Conservation (phyloP, 2,888 invertebrate genomes). For the Trisateles emortualis region DNA sequence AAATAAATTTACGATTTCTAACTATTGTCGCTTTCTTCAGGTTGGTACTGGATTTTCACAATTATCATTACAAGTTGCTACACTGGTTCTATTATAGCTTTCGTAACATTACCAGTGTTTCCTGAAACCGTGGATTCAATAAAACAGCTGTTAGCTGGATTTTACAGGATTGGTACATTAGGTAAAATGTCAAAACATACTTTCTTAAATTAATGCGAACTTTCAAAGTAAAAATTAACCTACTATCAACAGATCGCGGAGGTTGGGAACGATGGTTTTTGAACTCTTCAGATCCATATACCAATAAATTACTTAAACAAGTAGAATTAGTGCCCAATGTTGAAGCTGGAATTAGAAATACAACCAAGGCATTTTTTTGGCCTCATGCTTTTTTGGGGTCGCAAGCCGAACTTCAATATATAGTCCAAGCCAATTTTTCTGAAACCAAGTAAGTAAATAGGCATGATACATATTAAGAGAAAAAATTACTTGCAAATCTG, state of each 20-base stretch:
- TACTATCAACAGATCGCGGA: slow-evolving; percentile 86
- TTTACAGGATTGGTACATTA: slow-evolving; percentile 91
- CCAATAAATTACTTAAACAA: slow-evolving; percentile 88
- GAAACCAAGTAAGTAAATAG: slow-evolving; percentile 69
- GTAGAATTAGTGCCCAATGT: slow-evolving; percentile 90
- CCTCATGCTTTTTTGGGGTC: slow-evolving; percentile 93
- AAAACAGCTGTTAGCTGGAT: slow-evolving; percentile 88
- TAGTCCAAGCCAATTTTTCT: slow-evolving; percentile 91
- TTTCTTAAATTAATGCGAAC: not conserved
- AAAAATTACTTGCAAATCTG: not conserved
- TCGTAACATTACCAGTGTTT: slow-evolving; percentile 92
- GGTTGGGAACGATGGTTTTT: slow-evolving; percentile 92
- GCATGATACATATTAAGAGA: too few relatives aligned
- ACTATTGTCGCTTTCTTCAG: slow-evolving; percentile 64
- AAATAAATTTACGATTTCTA: not conserved
- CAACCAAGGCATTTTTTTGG: slow-evolving; percentile 92
- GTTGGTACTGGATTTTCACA: slow-evolving; percentile 94
- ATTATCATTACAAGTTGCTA: slow-evolving; percentile 94
- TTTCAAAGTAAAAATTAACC: not conserved
- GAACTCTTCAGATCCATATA: slow-evolving; percentile 89
- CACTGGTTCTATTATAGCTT: slow-evolving; percentile 94
- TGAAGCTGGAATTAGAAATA: slow-evolving; percentile 90
- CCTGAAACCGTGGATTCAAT: slow-evolving; percentile 91
- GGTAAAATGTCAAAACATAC: slow-evolving; percentile 75
- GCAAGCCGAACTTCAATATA: slow-evolving; percentile 89